Percentiles rank a stretch among this genome's conserved stretches.
phyloP scores from a whole-genome alignment of 1,140 invertebrate species.

The Drosophila athabasca region DNA sequence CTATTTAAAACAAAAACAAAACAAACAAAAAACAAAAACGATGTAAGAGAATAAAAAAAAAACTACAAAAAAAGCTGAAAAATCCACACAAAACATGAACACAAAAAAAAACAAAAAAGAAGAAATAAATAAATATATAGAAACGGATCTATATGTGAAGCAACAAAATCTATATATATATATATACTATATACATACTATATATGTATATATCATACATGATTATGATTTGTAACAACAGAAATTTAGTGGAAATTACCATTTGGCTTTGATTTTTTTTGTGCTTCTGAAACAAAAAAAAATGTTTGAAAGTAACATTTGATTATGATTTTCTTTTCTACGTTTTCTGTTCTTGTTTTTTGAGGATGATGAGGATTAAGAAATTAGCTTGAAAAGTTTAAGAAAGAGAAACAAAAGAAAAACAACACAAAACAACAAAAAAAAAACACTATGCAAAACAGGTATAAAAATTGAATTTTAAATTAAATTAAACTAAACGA shows the following conservation, averaged over 20 bases:
- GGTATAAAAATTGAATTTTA: conserved; percentile 67
- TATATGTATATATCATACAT: too few relatives aligned
- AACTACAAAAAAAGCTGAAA: conserved; percentile 5
- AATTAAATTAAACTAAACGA: conserved; percentile 42
- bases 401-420: conserved; percentile 1
- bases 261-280: conserved; percentile 43
- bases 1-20: conserved; percentile 58
- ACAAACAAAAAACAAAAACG: conserved; percentile 26
- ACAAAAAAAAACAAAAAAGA: conserved; percentile 3
- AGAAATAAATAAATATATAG: conserved; percentile 8
- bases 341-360: conserved; percentile 33
- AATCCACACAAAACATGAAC: conserved; percentile 5
- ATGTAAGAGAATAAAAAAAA: conserved; percentile 16
- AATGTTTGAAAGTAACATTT: conserved; percentile 12
- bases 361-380: not conserved
- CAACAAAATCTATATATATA: too few relatives aligned
- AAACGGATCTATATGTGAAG: not conserved
- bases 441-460: conserved; percentile 35
- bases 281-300: conserved; percentile 22
- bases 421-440: conserved; percentile 23
- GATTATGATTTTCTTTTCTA: conserved; percentile 1
- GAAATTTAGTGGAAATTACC: conserved; percentile 65
- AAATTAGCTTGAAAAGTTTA: conserved; percentile 56
- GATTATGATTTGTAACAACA: not conserved
- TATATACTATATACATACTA: too few relatives aligned